A percentile compares a stretch with the other conserved stretches of the same genome.
phyloP scores from a whole-genome alignment of 2,888 invertebrate genomes.

The Oxycera nigricornis region DNA sequence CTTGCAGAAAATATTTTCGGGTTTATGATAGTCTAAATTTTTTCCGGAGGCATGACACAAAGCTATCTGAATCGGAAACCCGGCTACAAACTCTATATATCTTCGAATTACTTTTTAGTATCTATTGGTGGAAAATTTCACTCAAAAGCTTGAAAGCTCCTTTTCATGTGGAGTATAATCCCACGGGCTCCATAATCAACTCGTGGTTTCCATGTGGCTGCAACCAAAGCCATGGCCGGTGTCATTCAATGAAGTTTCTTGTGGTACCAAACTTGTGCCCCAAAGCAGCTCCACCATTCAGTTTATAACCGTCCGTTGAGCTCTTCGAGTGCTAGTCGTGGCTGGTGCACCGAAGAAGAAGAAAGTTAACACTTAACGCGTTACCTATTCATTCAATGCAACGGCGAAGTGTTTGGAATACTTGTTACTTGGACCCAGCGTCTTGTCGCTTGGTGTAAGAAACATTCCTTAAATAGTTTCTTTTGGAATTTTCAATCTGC shows the following conservation, averaged over 20 bases:
- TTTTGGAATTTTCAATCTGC: neutral
- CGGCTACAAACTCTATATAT: too few species aligned
- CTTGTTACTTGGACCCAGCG: neutral
- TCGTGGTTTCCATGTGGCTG: neutral
- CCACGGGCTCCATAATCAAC: neutral
- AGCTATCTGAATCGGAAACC: too few species aligned
- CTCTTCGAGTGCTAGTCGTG: constrained; percentile 23
- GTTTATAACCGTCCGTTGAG: constrained; percentile 44
- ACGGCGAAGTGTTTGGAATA: neutral
- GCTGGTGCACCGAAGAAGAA: neutral
- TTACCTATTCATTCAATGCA: neutral
- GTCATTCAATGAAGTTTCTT: neutral
- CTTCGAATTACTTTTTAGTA: too few species aligned
- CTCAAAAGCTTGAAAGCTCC: constrained; percentile 34
- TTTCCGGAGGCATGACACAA: too few species aligned
- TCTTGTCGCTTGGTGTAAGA: neutral
- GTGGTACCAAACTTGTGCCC: neutral
- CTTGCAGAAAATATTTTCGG: too few species aligned
- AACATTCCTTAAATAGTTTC: neutral
- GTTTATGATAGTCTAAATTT: too few species aligned
- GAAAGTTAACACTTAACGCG: neutral
- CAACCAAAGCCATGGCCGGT: neutral
- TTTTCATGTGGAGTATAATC: neutral
- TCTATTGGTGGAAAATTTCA: constrained; percentile 21
- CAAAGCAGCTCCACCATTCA: constrained; percentile 35